A percentile compares a stretch with the other conserved stretches of the same genome.
Conservation (phyloP, 2,888 invertebrate species). For the Timema cristinae region DNA sequence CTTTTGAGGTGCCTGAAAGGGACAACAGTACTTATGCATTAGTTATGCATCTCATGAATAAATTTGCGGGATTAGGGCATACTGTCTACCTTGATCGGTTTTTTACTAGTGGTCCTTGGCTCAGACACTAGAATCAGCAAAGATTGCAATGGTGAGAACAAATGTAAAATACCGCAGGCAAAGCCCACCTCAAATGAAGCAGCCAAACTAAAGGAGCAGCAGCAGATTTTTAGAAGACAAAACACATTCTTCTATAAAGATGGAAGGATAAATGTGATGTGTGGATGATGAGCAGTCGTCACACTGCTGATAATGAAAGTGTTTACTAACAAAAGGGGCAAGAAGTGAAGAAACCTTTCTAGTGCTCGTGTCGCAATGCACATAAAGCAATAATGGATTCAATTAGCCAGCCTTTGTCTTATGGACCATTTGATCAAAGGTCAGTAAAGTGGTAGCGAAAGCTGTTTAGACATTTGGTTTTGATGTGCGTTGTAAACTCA, state of each 20-base stretch:
- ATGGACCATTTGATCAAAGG: neutral
- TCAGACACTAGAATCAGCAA: no score
- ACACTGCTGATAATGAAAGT: neutral
- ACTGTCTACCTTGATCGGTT: no score
- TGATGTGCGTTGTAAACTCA: neutral
- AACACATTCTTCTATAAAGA: no score
- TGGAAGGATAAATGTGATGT: no score
- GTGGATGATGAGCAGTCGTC: neutral
- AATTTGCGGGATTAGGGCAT: no score
- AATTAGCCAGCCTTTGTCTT: neutral
- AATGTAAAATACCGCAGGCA: no score
- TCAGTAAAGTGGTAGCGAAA: constrained; percentile 2
- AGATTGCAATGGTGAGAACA: no score
- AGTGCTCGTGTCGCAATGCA: neutral
- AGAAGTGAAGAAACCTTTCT: no score
- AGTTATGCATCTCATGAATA: neutral
- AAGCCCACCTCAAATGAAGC: no score
- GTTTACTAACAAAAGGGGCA: neutral
- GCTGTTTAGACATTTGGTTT: neutral
- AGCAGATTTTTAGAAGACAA: no score
- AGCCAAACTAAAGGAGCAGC: no score
- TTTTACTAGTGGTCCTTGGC: no score
- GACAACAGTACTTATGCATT: neutral
- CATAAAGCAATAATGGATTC: neutral
- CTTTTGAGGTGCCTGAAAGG: neutral